These are phyloP conservation scores for Psammodynastes pulverulentus DNA, from an alignment of 2,113 vertebrate genomes.

Conservation along the genomic window DNA sequence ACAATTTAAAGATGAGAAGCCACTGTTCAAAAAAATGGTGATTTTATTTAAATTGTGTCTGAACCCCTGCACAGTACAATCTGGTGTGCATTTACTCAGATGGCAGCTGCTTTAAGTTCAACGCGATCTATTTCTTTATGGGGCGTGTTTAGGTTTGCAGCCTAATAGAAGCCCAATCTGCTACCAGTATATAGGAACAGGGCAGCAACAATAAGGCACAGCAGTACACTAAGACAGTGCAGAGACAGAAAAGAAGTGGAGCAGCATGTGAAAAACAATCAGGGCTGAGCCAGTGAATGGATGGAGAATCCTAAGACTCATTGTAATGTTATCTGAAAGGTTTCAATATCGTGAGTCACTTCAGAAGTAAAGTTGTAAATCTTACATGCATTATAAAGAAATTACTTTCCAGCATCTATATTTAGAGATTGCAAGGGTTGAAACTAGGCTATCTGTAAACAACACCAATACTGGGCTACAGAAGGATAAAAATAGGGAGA, in stretches of 20 bases:
- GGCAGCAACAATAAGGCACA: neutral
- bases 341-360: neutral
- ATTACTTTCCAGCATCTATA: neutral
- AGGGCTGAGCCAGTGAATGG: no score
- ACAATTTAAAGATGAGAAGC: constrained; percentile 1
- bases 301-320: neutral
- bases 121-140: no score
- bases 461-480: neutral
- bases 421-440: neutral
- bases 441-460: neutral
- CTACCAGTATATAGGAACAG: neutral
- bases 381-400: neutral
- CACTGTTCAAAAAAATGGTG: neutral
- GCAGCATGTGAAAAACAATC: neutral
- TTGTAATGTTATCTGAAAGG: neutral
- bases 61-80: neutral
- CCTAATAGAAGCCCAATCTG: neutral
- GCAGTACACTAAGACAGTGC: neutral
- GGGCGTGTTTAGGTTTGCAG: neutral
- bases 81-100: neutral
- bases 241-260: neutral
- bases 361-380: neutral
- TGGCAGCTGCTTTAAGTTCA: neutral
- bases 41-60: neutral
- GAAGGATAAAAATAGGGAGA: neutral